These are phyloP conservation scores for Lepidocyrtoides sp. DNA, from an alignment of 2,888 invertebrate genomes.

Conservation along the genomic window DNA sequence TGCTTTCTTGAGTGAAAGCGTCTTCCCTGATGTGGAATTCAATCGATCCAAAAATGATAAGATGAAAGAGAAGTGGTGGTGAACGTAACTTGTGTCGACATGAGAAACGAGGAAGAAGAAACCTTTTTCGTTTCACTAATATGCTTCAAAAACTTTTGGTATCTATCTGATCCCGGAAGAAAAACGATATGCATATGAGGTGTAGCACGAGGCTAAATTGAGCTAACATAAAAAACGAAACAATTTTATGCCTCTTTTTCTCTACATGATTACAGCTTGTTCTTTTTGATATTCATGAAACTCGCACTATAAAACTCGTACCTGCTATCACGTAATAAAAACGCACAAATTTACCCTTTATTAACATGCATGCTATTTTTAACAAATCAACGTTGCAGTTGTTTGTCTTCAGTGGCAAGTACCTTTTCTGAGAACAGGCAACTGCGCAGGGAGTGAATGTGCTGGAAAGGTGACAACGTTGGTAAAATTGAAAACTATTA, in stretches of 20 bases:
- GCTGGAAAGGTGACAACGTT: too few relatives aligned
- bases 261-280: constrained; percentile 26
- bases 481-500: too few relatives aligned
- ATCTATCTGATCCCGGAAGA: not conserved
- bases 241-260: not conserved
- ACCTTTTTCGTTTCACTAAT: not conserved
- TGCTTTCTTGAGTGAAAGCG: constrained; percentile 41
- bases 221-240: constrained; percentile 3
- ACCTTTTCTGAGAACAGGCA: too few relatives aligned
- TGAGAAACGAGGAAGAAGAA: constrained; percentile 29
- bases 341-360: not conserved
- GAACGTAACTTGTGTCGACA: constrained; percentile 30
- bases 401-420: too few relatives aligned
- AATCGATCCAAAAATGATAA: constrained; percentile 57
- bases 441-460: too few relatives aligned
- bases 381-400: too few relatives aligned
- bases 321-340: not conserved
- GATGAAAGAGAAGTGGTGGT: constrained; percentile 19
- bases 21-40: constrained; percentile 60
- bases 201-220: not conserved
- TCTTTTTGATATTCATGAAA: too few relatives aligned
- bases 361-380: too few relatives aligned
- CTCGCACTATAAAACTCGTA: not conserved
- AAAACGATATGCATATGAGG: not conserved
- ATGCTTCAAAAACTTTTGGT: not conserved